Evolutionary conservation across 2,113 vertebrate genomes (phyloP), one percentile per base, ranked within the genome.

Genomic region (Terrapene triunguis): DNA sequence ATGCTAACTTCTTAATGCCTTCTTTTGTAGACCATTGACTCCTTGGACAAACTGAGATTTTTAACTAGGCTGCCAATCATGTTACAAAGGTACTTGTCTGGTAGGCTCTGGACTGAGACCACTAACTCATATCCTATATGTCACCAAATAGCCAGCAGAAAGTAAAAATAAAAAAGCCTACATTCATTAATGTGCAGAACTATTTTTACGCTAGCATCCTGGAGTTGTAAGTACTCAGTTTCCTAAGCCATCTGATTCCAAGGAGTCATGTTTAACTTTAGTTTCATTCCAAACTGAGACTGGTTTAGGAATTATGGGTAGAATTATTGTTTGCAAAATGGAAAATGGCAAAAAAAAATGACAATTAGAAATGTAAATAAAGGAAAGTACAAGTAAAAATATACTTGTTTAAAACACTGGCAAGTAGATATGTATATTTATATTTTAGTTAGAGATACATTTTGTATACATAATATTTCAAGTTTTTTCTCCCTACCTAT

Each of bases 81-180:
- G 1, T 95, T 93, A 47, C 84, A 89, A 95, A 97, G 96, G 29
- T 38, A 88, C 35, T 80, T 55, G 90, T 94, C 76, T 24, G 85
- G 13, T 92, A 85, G 79, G 6, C 84, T 92, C 57, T 93, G 78
- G 78, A 82, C 81, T 80, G 84, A 86, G 92, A 86, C 72, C 83
- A 74, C n/a, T 24, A 50, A 72, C 24, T 32, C 0, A 1, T 92
- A 42, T 80, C 53, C 65, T 38, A 78, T 90, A 84, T 94, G 96
- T 95, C 85, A 91, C 38, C 8, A 84, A 47, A 21, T 38, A 86
- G 55, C 48, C 24, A 82, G 89, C 35, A 21, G 65, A 69, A 8
- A 69, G 85, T 79, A 88, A 84, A 88, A 84, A 72, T 42, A 76
- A 74, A 69, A 72, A 96, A 79, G 80, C 35, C 17, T 69, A 86